Percentiles rank a stretch among this genome's conserved stretches.
phyloP scores from a whole-genome alignment of 2,113 vertebrate species.

The Pangasianodon gigas region DNA sequence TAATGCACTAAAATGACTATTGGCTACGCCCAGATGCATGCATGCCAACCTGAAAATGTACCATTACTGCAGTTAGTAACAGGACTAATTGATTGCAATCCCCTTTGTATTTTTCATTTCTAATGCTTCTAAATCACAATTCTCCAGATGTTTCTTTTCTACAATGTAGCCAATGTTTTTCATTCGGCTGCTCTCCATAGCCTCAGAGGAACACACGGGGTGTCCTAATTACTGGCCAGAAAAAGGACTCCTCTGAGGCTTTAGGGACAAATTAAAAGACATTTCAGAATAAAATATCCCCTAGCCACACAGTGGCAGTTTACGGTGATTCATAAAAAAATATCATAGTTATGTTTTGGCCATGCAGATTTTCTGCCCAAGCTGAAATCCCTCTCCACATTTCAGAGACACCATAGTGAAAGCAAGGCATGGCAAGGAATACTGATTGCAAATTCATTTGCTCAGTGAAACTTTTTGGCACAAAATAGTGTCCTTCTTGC shows the following conservation, averaged over 20 bases:
- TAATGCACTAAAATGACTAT: constrained; percentile 32
- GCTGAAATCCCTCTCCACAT: constrained; percentile 42
- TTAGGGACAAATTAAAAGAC: constrained; percentile 41
- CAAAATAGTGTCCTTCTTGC: constrained; percentile 30
- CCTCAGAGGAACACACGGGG: constrained; percentile 34
- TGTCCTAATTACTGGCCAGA: constrained; percentile 51
- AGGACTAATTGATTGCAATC: constrained; percentile 51
- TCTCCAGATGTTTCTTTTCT: constrained; percentile 53
- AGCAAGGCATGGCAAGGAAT: constrained; percentile 49
- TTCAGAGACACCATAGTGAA: constrained; percentile 47
- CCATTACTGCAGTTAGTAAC: constrained; percentile 24
- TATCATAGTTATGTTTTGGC: constrained; percentile 40
- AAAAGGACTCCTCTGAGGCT: background rate
- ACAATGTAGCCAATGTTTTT: constrained; percentile 50
- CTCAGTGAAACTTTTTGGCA: constrained; percentile 55
- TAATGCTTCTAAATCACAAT: constrained; percentile 42
- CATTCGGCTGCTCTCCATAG: constrained; percentile 37
- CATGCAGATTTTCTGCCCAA: constrained; percentile 18
- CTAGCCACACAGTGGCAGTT: constrained; percentile 33
- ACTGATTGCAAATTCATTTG: constrained; percentile 52
- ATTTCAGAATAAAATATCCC: constrained; percentile 31
- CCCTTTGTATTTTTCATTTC: constrained; percentile 46
- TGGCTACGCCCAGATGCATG: background rate
- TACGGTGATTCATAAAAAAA: constrained; percentile 44
- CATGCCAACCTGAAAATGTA: constrained; percentile 1